These are phyloP conservation scores for Eupleurogrammus muticus DNA, from an alignment of 2,797 vertebrate genomes.

Conservation along the genomic window DNA sequence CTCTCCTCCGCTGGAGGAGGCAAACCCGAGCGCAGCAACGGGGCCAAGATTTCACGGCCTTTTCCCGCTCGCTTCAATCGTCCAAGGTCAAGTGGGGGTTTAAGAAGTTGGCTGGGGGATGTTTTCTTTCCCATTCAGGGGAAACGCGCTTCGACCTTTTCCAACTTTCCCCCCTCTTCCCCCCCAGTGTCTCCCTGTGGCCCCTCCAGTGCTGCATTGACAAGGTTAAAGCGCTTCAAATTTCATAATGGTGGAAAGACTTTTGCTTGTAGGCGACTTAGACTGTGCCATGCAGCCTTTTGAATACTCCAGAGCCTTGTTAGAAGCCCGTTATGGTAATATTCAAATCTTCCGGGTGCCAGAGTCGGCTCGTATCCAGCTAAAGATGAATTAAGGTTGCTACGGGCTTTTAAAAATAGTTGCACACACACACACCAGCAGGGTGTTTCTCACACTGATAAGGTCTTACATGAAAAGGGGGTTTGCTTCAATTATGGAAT, in stretches of 20 bases:
- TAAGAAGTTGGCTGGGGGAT: neutral
- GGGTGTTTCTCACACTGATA: slow-evolving; percentile 71
- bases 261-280: slow-evolving; percentile 38
- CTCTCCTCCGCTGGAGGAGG: slow-evolving; percentile 8
- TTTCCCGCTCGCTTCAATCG: slow-evolving; percentile 39
- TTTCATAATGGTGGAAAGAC: slow-evolving; percentile 22
- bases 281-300: slow-evolving; percentile 28
- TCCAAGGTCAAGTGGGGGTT: slow-evolving; percentile 56
- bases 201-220: slow-evolving; percentile 6
- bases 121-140: slow-evolving; percentile 13
- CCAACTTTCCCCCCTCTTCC: neutral
- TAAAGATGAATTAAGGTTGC: slow-evolving; percentile 81
- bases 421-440: slow-evolving; percentile 31
- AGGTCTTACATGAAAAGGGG: slow-evolving; percentile 80
- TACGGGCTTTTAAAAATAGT: slow-evolving; percentile 82
- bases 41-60: slow-evolving; percentile 25
- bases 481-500: slow-evolving; percentile 70
- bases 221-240: slow-evolving; percentile 35
- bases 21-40: slow-evolving; percentile 6
- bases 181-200: slow-evolving; percentile 9
- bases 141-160: slow-evolving; percentile 37
- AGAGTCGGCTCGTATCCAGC: slow-evolving; percentile 64
- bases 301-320: slow-evolving; percentile 78
- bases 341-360: slow-evolving; percentile 72
- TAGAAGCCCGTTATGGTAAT: slow-evolving; percentile 78